phyloP scores from a whole-genome alignment of 1,140 invertebrate genomes.

The Acromyrmex heyeri region DNA sequence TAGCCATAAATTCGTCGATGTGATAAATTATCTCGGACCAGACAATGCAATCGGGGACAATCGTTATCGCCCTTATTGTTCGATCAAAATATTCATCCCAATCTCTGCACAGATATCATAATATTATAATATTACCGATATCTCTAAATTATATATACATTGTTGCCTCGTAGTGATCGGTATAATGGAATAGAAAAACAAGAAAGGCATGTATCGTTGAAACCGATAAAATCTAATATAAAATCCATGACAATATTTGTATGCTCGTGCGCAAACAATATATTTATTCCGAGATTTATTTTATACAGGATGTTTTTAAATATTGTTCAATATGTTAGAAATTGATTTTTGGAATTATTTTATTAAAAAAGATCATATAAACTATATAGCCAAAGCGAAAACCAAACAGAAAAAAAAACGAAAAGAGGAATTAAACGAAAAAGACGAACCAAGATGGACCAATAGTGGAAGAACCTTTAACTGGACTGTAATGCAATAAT shows the following conservation, averaged over 20 bases:
- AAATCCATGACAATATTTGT: neutral
- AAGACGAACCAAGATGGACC: no score
- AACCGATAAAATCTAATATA: neutral
- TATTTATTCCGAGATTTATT: neutral
- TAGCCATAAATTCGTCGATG: conserved; percentile 58
- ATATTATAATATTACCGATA: conserved; percentile 22
- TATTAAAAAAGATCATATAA: no score
- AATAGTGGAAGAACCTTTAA: no score
- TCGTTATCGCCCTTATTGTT: conserved; percentile 57
- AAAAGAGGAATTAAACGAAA: no score
- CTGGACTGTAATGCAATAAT: no score
- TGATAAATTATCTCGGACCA: conserved; percentile 58
- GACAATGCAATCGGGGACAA: conserved; percentile 50
- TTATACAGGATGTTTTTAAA: neutral
- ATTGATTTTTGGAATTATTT: no score
- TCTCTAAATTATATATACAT: neutral
- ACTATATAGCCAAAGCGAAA: no score
- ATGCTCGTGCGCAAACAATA: neutral
- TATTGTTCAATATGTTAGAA: no score
- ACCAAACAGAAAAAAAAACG: no score
- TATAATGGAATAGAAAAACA: neutral
- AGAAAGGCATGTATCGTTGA: neutral
- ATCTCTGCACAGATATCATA: conserved; percentile 15
- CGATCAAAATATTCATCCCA: conserved; percentile 35
- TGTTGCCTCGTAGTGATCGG: neutral